Base-by-base conservation (phyloP, 2,113 vertebrate species). In the Panthera tigris region DNA sequence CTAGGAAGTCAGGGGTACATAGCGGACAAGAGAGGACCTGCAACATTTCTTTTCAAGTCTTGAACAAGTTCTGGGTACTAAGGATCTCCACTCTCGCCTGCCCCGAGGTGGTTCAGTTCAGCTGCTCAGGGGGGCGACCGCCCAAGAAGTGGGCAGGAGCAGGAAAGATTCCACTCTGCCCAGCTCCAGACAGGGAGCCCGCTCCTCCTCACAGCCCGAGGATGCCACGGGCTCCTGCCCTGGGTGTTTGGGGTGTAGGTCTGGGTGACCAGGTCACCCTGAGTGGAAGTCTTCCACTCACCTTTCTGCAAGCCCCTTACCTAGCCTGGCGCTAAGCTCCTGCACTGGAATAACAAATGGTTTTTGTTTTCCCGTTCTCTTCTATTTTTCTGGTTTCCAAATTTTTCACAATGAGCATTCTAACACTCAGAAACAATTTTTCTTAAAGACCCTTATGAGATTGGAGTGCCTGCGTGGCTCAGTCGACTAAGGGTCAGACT, bases 61-160 rank as follows among this genome's bases (percentile, higher is more conserved):
- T 69, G 82, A 76, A 92, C 87, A 68, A 55, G 93, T 84, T 71
- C 83, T 78, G 84, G 29, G n/a, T 45, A 33, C 45, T 23, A 52
- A 89, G 0, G 16, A 41, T 86, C 81, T 73, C 92, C 31, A 13
- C 68, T 68, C 89, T 83, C 65, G 82, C 83, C 31, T n/a, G 27
- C 78, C 80, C 61, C 0, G 0, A 36, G 87, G 55, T 50, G 48
- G n/a, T n/a, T 68, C 36, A 29, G 33, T 45, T 48, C 0, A 9
- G 82, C 84, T 83, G 33, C 55, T 61, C 29, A 52, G 23, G 84
- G 48, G 48, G 93, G 93, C 91, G 82, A 29, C 48, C 0, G 0
- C 41, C 93, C 88, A 76, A 81, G 33, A 25, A 39, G 10, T 78
- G 21, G 74, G 89, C 27, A 87, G 52, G 31, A 19, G 3, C 48